Evolutionary conservation across 2,888 invertebrate genomes (phyloP).

Genomic region (Choreutis nemorana): DNA sequence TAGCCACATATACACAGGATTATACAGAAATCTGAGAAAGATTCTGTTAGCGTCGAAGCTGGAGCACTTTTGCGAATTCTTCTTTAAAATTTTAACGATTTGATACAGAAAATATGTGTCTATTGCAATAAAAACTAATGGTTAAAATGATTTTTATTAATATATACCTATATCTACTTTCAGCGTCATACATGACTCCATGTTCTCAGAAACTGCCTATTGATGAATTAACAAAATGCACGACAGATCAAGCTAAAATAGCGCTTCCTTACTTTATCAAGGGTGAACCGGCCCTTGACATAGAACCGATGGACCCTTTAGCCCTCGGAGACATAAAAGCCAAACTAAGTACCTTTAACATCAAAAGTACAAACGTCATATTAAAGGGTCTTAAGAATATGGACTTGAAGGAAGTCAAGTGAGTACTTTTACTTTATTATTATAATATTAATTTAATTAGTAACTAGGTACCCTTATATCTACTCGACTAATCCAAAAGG

Average conservation of each 20-base stretch:
- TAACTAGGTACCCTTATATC: too few relatives aligned
- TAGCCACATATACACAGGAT: too few relatives aligned
- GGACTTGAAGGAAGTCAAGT: constrained; percentile 14
- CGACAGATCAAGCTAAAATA: constrained; percentile 10
- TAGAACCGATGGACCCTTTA: constrained; percentile 14
- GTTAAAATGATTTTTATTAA: too few relatives aligned
- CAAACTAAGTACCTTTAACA: constrained; percentile 11
- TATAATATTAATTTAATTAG: too few relatives aligned
- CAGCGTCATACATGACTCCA: constrained; percentile 13
- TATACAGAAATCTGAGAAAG: too few relatives aligned
- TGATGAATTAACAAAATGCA: constrained; percentile 11
- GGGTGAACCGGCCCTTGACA: constrained; percentile 12
- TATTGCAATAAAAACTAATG: too few relatives aligned
- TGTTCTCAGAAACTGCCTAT: constrained; percentile 10
- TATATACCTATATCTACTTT: constrained; percentile 7
- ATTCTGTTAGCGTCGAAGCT: too few relatives aligned
- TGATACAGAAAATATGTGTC: too few relatives aligned
- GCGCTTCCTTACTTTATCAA: constrained; percentile 9
- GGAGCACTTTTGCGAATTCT: too few relatives aligned
- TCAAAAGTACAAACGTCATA: constrained; percentile 13
- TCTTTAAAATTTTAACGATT: too few relatives aligned
- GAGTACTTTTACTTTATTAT: constrained; percentile 3
- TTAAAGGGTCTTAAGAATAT: constrained; percentile 13
- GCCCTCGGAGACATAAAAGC: constrained; percentile 10
- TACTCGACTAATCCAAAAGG: too few relatives aligned